phyloP scores from a whole-genome alignment of 2,113 vertebrate species.

The Microcebus griseorufus region DNA sequence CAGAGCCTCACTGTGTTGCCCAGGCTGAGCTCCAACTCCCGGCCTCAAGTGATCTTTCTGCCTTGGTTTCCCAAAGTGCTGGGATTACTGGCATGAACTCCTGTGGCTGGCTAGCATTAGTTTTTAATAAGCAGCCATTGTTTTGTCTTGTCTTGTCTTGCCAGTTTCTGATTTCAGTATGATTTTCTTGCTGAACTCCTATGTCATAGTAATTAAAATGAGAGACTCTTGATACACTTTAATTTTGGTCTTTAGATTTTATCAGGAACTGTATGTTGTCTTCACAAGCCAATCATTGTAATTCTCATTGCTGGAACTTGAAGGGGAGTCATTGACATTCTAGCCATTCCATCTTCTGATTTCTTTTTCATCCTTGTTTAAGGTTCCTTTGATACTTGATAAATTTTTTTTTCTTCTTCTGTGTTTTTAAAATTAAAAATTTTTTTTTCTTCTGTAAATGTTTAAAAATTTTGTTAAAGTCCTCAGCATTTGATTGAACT shows the following conservation, averaged over 20 bases:
- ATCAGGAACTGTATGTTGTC: background rate
- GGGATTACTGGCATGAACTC: too few relatives aligned
- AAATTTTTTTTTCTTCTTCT: background rate
- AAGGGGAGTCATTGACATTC: background rate
- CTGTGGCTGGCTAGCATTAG: background rate
- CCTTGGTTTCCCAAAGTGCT: too few relatives aligned
- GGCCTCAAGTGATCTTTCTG: too few relatives aligned
- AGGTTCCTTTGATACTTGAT: background rate
- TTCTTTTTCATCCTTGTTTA: background rate
- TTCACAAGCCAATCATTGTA: background rate
- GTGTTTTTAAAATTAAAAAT: background rate
- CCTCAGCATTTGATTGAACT: background rate
- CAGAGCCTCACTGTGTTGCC: too few relatives aligned
- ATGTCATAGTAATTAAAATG: background rate
- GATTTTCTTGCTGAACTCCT: background rate
- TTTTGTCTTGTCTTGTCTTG: background rate
- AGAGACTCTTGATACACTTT: background rate
- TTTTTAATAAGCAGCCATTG: background rate
- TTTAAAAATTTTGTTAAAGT: background rate
- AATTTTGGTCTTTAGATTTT: background rate
- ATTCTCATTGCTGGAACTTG: background rate
- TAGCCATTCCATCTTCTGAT: background rate
- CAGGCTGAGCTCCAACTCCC: too few relatives aligned
- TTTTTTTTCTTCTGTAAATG: background rate
- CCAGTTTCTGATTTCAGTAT: background rate